Conservation (phyloP, 2,113 vertebrate genomes). For the Macquaria ambigua region DNA sequence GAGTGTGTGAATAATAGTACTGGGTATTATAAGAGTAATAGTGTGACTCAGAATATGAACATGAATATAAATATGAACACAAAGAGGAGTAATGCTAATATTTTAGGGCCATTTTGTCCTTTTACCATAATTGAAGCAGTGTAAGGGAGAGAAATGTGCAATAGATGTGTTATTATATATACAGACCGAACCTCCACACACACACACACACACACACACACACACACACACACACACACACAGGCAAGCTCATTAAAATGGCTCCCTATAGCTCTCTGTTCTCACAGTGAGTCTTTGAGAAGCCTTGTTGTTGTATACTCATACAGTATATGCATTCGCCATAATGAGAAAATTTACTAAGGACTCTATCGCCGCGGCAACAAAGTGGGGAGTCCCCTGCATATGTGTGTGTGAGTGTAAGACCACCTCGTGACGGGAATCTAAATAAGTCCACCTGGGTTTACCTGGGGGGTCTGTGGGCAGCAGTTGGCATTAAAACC, state of each 20-base stretch:
- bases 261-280: slow-evolving; percentile 52
- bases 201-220: background rate
- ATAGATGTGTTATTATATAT: slow-evolving; percentile 52
- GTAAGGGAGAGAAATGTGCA: slow-evolving; percentile 19
- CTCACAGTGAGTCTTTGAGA: slow-evolving; percentile 37
- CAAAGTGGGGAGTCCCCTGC: slow-evolving; percentile 27
- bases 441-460: slow-evolving; percentile 49
- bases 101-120: slow-evolving; percentile 42
- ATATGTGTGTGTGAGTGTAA: background rate
- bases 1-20: slow-evolving; percentile 1
- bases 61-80: slow-evolving; percentile 27
- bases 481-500: slow-evolving; percentile 71
- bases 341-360: slow-evolving; percentile 42
- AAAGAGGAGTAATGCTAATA: slow-evolving; percentile 18
- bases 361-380: background rate
- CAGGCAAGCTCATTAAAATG: slow-evolving; percentile 65
- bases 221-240: slow-evolving; percentile 19
- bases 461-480: slow-evolving; percentile 45
- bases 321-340: slow-evolving; percentile 27
- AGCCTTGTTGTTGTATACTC: slow-evolving; percentile 34
- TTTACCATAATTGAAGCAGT: slow-evolving; percentile 36
- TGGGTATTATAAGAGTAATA: background rate
- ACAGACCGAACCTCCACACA: background rate
- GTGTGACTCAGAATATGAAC: slow-evolving; percentile 19
- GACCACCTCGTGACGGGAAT: slow-evolving; percentile 4